phyloP scores from a whole-genome alignment of 2,888 invertebrate species.

The Sicus ferrugineus region DNA sequence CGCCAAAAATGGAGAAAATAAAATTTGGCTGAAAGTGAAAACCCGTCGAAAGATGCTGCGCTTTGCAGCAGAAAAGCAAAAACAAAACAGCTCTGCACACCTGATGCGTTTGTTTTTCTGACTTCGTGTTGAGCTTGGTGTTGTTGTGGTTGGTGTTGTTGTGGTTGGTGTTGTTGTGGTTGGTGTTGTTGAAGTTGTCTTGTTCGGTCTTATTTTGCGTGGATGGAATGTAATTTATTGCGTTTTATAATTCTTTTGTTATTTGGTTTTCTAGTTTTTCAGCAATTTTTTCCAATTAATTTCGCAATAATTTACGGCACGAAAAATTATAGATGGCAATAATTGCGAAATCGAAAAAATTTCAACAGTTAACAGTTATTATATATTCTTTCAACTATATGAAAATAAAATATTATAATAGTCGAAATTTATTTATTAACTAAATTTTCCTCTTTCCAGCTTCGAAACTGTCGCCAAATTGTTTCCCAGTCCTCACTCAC shows the following conservation, averaged over 20 bases:
- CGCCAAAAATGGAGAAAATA: constrained; percentile 12
- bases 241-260: not conserved
- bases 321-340: constrained; percentile 3
- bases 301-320: not conserved
- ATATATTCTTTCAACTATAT: too few relatives aligned
- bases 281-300: constrained; percentile 8
- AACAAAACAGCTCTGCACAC: constrained; percentile 8
- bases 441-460: too few relatives aligned
- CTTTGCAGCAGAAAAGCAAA: not conserved
- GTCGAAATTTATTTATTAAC: too few relatives aligned
- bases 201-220: constrained; percentile 19
- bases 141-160: constrained; percentile 24
- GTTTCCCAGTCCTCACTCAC: not conserved
- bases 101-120: constrained; percentile 26
- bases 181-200: too few relatives aligned
- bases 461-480: too few relatives aligned
- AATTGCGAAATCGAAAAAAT: not conserved
- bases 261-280: constrained; percentile 9
- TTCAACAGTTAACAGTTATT: not conserved
- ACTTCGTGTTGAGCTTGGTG: not conserved
- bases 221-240: not conserved
- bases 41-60: constrained; percentile 18
- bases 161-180: constrained; percentile 18
- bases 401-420: too few relatives aligned
- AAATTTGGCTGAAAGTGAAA: constrained; percentile 31